These are phyloP conservation scores for Enteromius treurensis DNA, from an alignment of 2,797 vertebrate species.

Conservation along the genomic window DNA sequence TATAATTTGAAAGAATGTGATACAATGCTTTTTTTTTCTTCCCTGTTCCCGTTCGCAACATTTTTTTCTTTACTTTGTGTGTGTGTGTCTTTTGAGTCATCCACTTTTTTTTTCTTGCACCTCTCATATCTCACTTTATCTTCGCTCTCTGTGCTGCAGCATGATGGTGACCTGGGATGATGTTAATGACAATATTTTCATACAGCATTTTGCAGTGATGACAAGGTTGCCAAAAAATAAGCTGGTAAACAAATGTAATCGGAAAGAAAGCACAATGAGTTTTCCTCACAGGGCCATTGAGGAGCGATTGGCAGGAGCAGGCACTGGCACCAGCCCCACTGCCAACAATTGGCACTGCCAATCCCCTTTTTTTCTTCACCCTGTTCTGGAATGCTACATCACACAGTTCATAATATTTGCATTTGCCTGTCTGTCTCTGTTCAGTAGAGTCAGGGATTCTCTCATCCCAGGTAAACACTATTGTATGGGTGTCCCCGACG, in stretches of 20 bases:
- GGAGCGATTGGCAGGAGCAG: conserved; percentile 25
- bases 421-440: not conserved
- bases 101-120: not conserved
- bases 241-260: conserved; percentile 66
- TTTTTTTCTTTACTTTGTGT: not conserved
- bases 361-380: not conserved
- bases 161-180: conserved; percentile 53
- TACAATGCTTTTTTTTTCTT: not conserved
- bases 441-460: conserved; percentile 28
- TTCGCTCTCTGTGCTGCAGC: conserved; percentile 3
- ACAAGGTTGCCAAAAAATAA: conserved; percentile 52
- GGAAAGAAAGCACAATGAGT: conserved; percentile 67
- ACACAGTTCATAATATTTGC: not conserved
- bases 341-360: conserved; percentile 12
- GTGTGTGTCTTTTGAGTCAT: not conserved
- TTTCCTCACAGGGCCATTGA: conserved; percentile 35
- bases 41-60: not conserved
- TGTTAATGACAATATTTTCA: conserved; percentile 56
- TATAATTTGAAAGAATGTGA: conserved; percentile 59
- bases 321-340: conserved; percentile 1
- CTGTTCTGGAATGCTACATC: conserved; percentile 40
- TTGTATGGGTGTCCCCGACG: conserved; percentile 40
- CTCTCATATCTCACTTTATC: not conserved
- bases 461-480: conserved; percentile 42
- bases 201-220: conserved; percentile 53